These are phyloP conservation scores for Perizoma affinitatum DNA, from an alignment of 2,888 invertebrate species.

Conservation along the genomic window DNA sequence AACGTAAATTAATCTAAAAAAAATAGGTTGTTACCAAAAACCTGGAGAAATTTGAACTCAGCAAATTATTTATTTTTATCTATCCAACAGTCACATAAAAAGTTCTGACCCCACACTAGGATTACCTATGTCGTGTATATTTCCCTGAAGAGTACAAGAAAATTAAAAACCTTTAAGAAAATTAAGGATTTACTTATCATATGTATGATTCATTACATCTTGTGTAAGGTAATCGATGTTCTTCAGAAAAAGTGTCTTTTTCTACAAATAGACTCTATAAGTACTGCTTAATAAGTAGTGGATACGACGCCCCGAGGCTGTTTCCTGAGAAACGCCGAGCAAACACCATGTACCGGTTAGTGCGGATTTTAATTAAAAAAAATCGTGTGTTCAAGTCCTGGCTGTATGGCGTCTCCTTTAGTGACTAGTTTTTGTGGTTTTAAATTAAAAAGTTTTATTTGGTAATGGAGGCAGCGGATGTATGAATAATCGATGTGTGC, in stretches of 20 bases:
- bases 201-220: conserved; percentile 3
- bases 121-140: too few relatives aligned
- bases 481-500: conserved; percentile 5
- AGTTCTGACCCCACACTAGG: too few relatives aligned
- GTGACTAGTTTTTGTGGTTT: conserved; percentile 25
- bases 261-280: conserved; percentile 69
- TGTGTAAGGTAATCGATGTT: conserved; percentile 33
- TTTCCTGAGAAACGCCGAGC: conserved; percentile 52
- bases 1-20: too few relatives aligned
- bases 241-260: conserved; percentile 46
- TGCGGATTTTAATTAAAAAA: conserved; percentile 49
- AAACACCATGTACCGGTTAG: conserved; percentile 74
- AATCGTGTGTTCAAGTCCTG: conserved; percentile 32
- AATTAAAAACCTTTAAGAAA: not conserved
- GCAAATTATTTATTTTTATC: too few relatives aligned
- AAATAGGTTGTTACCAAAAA: too few relatives aligned
- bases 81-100: too few relatives aligned
- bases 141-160: not conserved
- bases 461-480: not conserved
- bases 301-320: conserved; percentile 54
- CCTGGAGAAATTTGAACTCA: too few relatives aligned
- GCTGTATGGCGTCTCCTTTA: conserved; percentile 17
- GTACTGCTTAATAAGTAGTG: conserved; percentile 39
- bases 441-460: conserved; percentile 17
- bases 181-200: too few relatives aligned